Evolutionary conservation across 2,797 vertebrate genomes (phyloP), one percentile per base, ranked within the genome.

Genomic region (Macroramphosus scolopax): DNA sequence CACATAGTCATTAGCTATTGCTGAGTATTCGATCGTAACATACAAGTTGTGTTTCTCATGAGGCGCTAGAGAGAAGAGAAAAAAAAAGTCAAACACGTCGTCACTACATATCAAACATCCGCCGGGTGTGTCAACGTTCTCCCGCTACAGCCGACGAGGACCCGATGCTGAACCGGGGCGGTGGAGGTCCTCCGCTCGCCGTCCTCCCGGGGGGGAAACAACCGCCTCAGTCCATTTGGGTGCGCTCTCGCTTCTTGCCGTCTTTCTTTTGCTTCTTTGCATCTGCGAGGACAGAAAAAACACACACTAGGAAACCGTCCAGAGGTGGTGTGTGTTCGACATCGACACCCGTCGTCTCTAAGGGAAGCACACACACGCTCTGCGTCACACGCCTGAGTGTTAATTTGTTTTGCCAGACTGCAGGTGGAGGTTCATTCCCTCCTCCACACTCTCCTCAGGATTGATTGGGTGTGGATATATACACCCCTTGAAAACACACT

Each of bases 191-290:
- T 20, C 12, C 45, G 32, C 51, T 20, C 49, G 44, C 55, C 58
- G 26, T 58, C 64, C 41, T 51, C 36, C 1, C 25, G 1, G 12
- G 28, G 20, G 6, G 38, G 18, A 18, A 31, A 56, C 49, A 16
- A 17, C 74, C 22, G 45, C 71, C 30, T 85, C 85, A 85, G 81
- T 91, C 86, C 81, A 79, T 78, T 24, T 78, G 86, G 68, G 80
- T 49, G 48, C 89, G 87, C 8, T 91, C 90, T 76, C 87, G 88
- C 78, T 91, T 90, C 83, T 89, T 90, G 15, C 85, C 83, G 13
- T 90, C 89, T 43, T 89, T 87, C 75, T 90, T 91, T 51, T 88
- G 88, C 83, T 92, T 92, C 79, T 83, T 87, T 32, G 88, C 82
- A 42, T 90, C 91, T 92, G 84, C 5, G 29, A 40, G 51, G 54